Percentiles rank a stretch among this genome's conserved stretches.
Conservation (phyloP, 2,113 vertebrate species). For the Oreochromis spilurus region DNA sequence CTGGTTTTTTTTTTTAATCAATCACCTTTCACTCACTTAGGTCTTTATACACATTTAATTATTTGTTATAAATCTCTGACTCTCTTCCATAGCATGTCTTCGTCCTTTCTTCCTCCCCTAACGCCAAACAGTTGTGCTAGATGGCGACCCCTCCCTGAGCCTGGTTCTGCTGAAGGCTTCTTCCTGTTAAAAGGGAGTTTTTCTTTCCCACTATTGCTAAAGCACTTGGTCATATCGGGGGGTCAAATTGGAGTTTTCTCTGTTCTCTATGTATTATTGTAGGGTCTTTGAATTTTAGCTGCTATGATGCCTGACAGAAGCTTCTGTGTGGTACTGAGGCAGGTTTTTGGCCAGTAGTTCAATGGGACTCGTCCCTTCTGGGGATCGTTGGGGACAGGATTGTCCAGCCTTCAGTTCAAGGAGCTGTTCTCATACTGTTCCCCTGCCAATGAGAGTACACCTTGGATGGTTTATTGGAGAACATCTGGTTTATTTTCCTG, state of each 20-base stretch:
- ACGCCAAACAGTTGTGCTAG: neutral
- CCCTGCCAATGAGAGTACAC: neutral
- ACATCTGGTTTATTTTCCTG: neutral
- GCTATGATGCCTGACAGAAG: neutral
- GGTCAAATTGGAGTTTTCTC: neutral
- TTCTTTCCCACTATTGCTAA: neutral
- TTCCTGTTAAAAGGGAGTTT: neutral
- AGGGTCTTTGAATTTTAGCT: neutral
- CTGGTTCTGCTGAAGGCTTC: neutral
- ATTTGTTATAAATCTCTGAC: neutral
- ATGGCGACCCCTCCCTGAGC: rapidly evolving
- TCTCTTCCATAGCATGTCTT: neutral
- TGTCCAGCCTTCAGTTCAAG: neutral
- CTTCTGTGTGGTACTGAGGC: rapidly evolving
- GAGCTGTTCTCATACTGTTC: neutral
- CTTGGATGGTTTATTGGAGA: neutral
- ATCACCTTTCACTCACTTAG: neutral
- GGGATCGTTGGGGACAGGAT: neutral
- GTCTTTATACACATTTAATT: neutral
- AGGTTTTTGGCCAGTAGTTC: neutral
- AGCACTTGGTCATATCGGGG: neutral
- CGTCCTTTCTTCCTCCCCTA: neutral
- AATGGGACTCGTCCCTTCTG: neutral
- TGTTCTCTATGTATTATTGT: rapidly evolving
- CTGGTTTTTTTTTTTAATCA: neutral